Conservation (phyloP, 2,797 vertebrate species). For the Cossypha polioptera region DNA sequence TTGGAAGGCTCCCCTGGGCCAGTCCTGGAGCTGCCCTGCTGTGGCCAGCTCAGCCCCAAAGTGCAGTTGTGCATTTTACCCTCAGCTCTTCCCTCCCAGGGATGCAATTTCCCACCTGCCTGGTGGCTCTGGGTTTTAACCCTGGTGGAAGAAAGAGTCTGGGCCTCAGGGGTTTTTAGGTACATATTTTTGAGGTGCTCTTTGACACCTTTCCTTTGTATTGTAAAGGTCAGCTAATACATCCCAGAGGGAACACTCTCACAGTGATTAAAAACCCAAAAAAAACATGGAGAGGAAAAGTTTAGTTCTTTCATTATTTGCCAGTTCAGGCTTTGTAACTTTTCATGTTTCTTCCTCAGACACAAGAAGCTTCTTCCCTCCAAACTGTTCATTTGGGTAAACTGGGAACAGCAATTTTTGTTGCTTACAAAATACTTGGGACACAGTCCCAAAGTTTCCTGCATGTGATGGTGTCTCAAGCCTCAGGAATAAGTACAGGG, state of each 20-base stretch:
- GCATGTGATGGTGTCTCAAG: neutral
- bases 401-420: neutral
- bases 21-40: neutral
- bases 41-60: neutral
- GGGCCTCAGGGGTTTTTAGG: fast-evolving
- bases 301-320: neutral
- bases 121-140: neutral
- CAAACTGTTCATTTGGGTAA: neutral
- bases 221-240: neutral
- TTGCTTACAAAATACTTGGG: neutral
- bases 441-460: neutral
- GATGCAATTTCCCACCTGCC: neutral
- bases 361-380: neutral
- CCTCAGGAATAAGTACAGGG: neutral
- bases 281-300: neutral
- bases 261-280: neutral
- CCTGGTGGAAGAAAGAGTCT: neutral
- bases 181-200: neutral
- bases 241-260: neutral
- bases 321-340: neutral
- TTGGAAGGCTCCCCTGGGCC: neutral
- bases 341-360: neutral
- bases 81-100: neutral
- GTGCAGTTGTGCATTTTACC: neutral
- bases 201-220: neutral